phyloP scores from a whole-genome alignment of 1,140 invertebrate species.

The Zaprionus kolodkinae region DNA sequence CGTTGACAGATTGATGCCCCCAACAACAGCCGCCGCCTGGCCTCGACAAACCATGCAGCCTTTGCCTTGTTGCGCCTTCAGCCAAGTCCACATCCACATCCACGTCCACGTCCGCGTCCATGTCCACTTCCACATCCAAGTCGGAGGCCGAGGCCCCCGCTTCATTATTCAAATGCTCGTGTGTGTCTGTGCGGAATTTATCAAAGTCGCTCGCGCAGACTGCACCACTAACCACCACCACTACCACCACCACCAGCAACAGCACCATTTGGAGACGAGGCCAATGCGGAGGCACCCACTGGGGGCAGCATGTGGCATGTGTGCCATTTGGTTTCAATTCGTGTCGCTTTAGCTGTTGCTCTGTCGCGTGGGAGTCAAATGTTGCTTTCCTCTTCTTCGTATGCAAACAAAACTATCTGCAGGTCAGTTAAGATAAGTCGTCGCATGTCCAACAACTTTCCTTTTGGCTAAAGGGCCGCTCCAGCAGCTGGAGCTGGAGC shows the following conservation, averaged over 20 bases:
- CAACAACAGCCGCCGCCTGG: constrained; percentile 49
- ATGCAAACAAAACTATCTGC: constrained; percentile 62
- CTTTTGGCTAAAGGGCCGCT: constrained; percentile 74
- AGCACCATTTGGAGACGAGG: constrained; percentile 6
- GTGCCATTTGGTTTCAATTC: constrained; percentile 51
- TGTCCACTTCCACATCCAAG: constrained; percentile 2
- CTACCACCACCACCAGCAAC: not conserved
- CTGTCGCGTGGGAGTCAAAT: constrained; percentile 25
- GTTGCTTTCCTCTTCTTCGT: not conserved
- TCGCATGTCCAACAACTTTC: constrained; percentile 66
- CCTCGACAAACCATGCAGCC: not conserved
- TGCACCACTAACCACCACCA: not conserved
- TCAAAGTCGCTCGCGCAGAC: constrained; percentile 64
- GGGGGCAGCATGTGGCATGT: constrained; percentile 49
- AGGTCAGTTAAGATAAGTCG: constrained; percentile 73
- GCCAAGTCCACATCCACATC: not conserved
- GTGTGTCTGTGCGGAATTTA: constrained; percentile 80
- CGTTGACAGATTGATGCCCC: constrained; percentile 81
- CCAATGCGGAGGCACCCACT: constrained; percentile 17
- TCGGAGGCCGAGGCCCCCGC: constrained; percentile 56
- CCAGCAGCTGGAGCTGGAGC: constrained; percentile 23
- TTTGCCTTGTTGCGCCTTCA: constrained; percentile 8
- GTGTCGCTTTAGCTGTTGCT: constrained; percentile 43
- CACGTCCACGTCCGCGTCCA: not conserved
- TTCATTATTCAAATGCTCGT: constrained; percentile 78